A percentile compares a stretch with the other conserved stretches of the same genome.
These are phyloP conservation scores for Luidia sarsii DNA, from an alignment of 53 echinoderm and acorn worm genomes.

Conservation along the genomic window DNA sequence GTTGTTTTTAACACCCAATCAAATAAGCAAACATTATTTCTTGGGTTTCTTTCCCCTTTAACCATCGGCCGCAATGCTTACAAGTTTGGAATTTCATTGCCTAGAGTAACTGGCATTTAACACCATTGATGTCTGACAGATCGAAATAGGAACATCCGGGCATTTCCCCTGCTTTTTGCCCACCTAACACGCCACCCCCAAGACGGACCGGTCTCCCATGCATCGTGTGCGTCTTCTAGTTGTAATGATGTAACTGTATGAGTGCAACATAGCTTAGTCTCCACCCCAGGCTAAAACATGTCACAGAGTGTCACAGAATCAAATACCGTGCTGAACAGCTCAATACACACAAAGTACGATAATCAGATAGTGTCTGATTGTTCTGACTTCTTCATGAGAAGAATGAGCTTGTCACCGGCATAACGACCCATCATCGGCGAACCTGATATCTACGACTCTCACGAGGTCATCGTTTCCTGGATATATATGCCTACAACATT, in stretches of 20 bases:
- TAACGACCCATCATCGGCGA: slow-evolving; percentile 41
- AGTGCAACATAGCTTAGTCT: too few species aligned
- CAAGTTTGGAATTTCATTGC: background rate
- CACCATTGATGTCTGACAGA: too few species aligned
- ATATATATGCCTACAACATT: slow-evolving; percentile 49
- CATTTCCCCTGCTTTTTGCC: slow-evolving; percentile 16
- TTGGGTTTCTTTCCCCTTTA: too few species aligned
- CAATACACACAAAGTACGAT: too few species aligned
- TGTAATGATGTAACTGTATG: too few species aligned
- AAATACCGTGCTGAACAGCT: too few species aligned
- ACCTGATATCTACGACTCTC: slow-evolving; percentile 62
- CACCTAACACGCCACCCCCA: slow-evolving; percentile 41
- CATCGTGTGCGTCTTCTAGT: too few species aligned
- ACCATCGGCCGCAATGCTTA: slow-evolving; percentile 37
- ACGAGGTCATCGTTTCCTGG: slow-evolving; percentile 68
- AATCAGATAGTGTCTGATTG: slow-evolving; percentile 58
- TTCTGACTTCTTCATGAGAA: slow-evolving; percentile 66
- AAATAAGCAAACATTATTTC: too few species aligned
- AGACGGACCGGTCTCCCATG: too few species aligned
- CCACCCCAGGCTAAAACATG: too few species aligned
- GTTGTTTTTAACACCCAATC: too few species aligned
- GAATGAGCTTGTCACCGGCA: slow-evolving; percentile 74
- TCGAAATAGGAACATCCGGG: slow-evolving; percentile 20
- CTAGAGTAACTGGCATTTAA: slow-evolving; percentile 7
- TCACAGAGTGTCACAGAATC: too few species aligned